Percentiles rank a stretch among this genome's conserved stretches.
Conservation (phyloP, 2,797 vertebrate species). For the Glyptemys insculpta region DNA sequence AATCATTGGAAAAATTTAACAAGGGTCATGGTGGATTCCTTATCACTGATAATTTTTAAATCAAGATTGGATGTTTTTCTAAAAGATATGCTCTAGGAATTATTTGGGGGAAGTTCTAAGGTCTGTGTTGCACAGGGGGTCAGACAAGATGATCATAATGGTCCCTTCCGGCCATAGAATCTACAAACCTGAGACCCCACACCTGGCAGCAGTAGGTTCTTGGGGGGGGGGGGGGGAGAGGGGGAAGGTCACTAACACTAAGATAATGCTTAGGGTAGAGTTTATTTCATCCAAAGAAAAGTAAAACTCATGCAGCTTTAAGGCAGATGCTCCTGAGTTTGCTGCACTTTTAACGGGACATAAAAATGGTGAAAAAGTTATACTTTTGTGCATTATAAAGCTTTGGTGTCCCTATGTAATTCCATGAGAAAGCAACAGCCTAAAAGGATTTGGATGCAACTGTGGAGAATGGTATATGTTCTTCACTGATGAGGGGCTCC, state of each 20-base stretch:
- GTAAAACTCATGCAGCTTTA: neutral
- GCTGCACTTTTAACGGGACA: neutral
- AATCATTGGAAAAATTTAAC: neutral
- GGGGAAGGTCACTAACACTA: neutral
- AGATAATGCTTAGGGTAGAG: neutral
- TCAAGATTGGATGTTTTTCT: neutral
- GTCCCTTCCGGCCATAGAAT: neutral
- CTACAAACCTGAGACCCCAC: neutral
- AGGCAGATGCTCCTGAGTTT: neutral
- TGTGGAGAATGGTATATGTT: neutral
- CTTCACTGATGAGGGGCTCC: neutral
- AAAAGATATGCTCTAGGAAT: neutral
- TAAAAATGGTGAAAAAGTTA: neutral
- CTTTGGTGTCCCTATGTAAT: neutral
- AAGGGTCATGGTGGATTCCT: neutral
- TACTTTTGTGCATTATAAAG: neutral
- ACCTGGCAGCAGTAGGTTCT: neutral
- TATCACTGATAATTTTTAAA: neutral
- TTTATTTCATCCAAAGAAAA: neutral
- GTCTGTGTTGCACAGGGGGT: neutral
- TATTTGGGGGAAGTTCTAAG: neutral
- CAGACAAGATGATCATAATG: neutral
- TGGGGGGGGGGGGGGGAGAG: rapidly evolving
- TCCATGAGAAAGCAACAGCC: neutral
- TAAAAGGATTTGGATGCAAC: neutral